These are phyloP conservation scores for Acipenser ruthenus DNA, from an alignment of 2,797 vertebrate species.

Conservation along the genomic window DNA sequence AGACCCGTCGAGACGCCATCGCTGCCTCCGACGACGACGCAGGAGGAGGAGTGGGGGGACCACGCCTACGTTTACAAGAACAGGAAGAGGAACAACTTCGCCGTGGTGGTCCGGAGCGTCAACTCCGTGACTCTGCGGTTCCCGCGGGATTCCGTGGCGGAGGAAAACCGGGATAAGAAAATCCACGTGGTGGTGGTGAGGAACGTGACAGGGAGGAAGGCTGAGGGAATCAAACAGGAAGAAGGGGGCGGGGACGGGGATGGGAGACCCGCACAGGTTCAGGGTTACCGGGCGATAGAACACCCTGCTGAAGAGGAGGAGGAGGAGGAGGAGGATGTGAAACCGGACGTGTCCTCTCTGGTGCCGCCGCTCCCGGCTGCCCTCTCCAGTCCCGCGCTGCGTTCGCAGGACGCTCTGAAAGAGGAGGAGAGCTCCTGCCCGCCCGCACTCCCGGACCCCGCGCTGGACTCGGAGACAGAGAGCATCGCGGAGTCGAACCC, in stretches of 20 bases:
- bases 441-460: too few species aligned
- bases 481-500: neutral
- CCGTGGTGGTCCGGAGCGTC: slow-evolving; percentile 8
- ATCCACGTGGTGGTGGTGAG: slow-evolving; percentile 1
- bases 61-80: slow-evolving; percentile 9
- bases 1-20: too few species aligned
- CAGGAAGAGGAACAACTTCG: slow-evolving; percentile 4
- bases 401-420: neutral
- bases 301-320: neutral
- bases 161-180: slow-evolving; percentile 16
- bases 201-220: neutral
- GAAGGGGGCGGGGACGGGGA: too few species aligned
- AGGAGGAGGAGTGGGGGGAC: slow-evolving; percentile 6
- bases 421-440: neutral
- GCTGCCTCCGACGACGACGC: too few species aligned
- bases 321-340: slow-evolving; percentile 14
- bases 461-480: too few species aligned
- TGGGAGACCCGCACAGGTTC: neutral
- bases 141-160: slow-evolving; percentile 8
- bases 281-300: too few species aligned
- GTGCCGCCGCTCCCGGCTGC: slow-evolving; percentile 13
- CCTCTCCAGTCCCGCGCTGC: too few species aligned
- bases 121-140: slow-evolving; percentile 9
- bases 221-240: neutral
- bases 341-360: slow-evolving; percentile 16